phyloP scores from a whole-genome alignment of 2,888 invertebrate genomes.

The Neoascia interrupta region DNA sequence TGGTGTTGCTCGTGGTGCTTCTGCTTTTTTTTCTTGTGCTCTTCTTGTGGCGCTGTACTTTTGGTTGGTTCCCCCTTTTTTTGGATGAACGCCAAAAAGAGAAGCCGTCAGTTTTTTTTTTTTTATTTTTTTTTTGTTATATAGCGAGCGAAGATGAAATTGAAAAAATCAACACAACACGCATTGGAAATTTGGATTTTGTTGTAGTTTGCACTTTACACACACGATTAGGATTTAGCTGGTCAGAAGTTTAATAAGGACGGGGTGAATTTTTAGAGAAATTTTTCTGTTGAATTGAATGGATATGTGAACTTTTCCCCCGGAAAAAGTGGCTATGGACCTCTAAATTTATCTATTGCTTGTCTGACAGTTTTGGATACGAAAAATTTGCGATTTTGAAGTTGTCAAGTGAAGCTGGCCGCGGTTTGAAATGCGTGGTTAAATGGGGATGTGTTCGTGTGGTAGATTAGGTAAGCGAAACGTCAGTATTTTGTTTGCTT shows the following conservation, averaged over 20 bases:
- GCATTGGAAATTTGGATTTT: constrained; percentile 25
- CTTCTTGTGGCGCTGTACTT: constrained; percentile 20
- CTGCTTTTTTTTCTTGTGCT: constrained; percentile 14
- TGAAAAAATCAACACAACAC: constrained; percentile 66
- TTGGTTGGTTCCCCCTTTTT: constrained; percentile 43
- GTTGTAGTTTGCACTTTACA: constrained; percentile 37
- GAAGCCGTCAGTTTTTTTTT: constrained; percentile 60
- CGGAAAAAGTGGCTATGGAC: constrained; percentile 58
- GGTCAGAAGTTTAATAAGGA: constrained; percentile 4
- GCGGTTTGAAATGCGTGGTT: constrained; percentile 15
- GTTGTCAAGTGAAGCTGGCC: constrained; percentile 59
- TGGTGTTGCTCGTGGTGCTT: constrained; percentile 18
- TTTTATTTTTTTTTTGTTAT: constrained; percentile 54
- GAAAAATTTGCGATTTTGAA: constrained; percentile 51
- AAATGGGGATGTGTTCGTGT: constrained; percentile 18
- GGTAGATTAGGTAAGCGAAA: too few relatives aligned
- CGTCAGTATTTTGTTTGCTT: too few relatives aligned
- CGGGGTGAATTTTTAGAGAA: constrained; percentile 17
- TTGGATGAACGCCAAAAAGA: constrained; percentile 66
- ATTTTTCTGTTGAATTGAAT: constrained; percentile 37
- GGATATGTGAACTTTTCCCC: constrained; percentile 65
- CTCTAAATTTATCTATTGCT: constrained; percentile 65
- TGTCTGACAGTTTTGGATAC: constrained; percentile 62
- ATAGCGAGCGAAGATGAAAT: constrained; percentile 53
- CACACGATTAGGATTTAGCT: constrained; percentile 51